phyloP scores from a whole-genome alignment of 2,888 invertebrate species.

The Dicyrtoma fusca region DNA sequence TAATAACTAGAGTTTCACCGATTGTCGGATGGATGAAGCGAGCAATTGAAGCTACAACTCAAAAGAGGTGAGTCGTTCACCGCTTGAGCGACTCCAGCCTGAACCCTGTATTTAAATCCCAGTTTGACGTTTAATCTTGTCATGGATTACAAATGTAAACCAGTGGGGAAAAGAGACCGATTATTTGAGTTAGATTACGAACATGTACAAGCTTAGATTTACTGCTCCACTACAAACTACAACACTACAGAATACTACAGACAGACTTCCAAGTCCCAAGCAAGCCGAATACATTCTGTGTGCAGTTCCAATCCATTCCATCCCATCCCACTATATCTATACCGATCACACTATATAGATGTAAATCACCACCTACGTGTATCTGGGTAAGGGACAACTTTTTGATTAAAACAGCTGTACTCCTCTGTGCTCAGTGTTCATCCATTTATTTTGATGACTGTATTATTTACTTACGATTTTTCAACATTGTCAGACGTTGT shows the following conservation, averaged over 20 bases:
- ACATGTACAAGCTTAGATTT: not conserved
- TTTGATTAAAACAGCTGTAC: too few species aligned
- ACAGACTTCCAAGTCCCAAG: too few species aligned
- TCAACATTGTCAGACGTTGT: too few species aligned
- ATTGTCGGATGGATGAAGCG: slow-evolving; percentile 4
- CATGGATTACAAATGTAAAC: slow-evolving; percentile 42
- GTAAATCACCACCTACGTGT: too few species aligned
- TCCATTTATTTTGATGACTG: too few species aligned
- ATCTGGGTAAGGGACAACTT: too few species aligned
- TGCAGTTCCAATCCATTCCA: not conserved
- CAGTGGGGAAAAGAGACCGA: slow-evolving; percentile 34
- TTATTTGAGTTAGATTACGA: slow-evolving; percentile 33
- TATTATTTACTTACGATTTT: too few species aligned
- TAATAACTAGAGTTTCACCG: slow-evolving; percentile 5
- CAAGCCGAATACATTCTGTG: too few species aligned
- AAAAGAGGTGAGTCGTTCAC: slow-evolving; percentile 9
- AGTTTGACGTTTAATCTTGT: slow-evolving; percentile 44
- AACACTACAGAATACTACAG: too few species aligned
- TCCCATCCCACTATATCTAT: too few species aligned
- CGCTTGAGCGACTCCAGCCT: not conserved
- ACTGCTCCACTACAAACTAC: not conserved
- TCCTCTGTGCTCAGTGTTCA: too few species aligned
- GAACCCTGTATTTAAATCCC: slow-evolving; percentile 35
- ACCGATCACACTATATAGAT: too few species aligned
- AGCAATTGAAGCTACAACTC: not conserved